Base-by-base conservation (phyloP, 2,113 vertebrate genomes). In the Neolamprologus tretocephalus region DNA sequence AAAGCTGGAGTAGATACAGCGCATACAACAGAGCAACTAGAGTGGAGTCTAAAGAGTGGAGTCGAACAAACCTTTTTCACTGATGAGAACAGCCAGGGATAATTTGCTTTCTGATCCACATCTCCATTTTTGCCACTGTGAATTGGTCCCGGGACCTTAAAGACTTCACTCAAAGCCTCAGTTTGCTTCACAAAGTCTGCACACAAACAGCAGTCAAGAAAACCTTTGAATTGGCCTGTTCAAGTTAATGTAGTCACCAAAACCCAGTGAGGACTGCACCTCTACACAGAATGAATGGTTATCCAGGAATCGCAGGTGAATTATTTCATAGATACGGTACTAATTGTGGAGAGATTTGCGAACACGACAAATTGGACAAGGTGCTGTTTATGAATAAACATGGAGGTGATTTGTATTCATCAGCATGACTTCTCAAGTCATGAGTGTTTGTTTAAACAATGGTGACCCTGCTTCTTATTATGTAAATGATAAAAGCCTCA, bases 181-280 rank as follows among this genome's bases (percentile, higher is more conserved):
- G 84, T 95, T 88, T 89, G 92, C 85, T 12, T 91, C 84, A 95
- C 86, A 58, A 26, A 93, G 17, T 95, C 95, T 96, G 89, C 12
- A 90, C 87, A 83, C 19, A 89, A 89, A 82, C 16, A 63, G 13
- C 40, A 71, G 54, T 13, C 2, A 85, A 49, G 5, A 3, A 66
- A 6, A 54, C 63, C 55, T 79, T 23, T 84, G 21, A 35, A 53
- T 82, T 54, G 55, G 8, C 17, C 17, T 26, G 7, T 42, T 66
- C 19, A 81, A 31, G 86, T 13, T 51, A 81, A 81, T 53, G 33
- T 51, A 9, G 19, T 66, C 11, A 71, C 17, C 11, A 31, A 89
- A 33, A 7, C 73, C 19, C 28, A 17, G 9, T 47, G 49, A 66
- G 81, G 58, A 82, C 40, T 83, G 28, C 9, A 21, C 17, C 33